Base-by-base conservation (phyloP, 2,888 invertebrate genomes). In the Ashinkailepas kermadecensis region DNA sequence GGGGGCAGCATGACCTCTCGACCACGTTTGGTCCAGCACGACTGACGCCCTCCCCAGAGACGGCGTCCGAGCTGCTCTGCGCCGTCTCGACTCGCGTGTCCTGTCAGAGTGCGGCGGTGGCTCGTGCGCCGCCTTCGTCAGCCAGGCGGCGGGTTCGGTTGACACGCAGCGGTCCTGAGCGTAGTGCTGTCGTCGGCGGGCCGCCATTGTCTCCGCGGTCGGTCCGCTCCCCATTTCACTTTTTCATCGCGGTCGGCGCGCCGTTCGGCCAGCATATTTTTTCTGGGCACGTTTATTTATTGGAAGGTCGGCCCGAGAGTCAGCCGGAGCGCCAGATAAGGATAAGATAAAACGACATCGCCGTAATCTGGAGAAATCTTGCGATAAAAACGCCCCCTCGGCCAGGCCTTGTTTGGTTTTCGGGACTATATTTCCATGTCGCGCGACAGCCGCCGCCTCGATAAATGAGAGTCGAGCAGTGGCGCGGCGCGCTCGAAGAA, bases 231-330 rank as follows among this genome's bases (percentile, higher is more conserved):
- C 74, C 74, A 74, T 56, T 74, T 74, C 74, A 74, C 74, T 74
- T 74, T 74, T 74, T 74, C 74, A 74, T 74, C 54, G 74, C 56
- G 74, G 13, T 23, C 54, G 67, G 67, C 11, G 70, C 39, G 70
- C 39, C 15, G 74, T 54, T 21, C 74, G 74, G 74, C 74, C 18
- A 21, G 74, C 54, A 74, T 74, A 56, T 74, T 74, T 74, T 74
- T 56, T 74, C 74, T 74, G 74, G 74, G 56, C 74, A 74, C 74
- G 74, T 74, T 74, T 74, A 74, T 74, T 74, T 74, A 74, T 74
- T 74, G 74, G 74, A 74, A 74, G 74, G 74, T 56, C 74, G 74
- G 12, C 18, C 10, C 74, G 21, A 56, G 56, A 74, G 74, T 56
- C 74, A 56, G 74, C 74, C 74, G 21, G 74, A 74, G 21, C 23